These are phyloP conservation scores for Edolisoma coerulescens DNA, from an alignment of 2,113 vertebrate genomes.

Conservation along the genomic window DNA sequence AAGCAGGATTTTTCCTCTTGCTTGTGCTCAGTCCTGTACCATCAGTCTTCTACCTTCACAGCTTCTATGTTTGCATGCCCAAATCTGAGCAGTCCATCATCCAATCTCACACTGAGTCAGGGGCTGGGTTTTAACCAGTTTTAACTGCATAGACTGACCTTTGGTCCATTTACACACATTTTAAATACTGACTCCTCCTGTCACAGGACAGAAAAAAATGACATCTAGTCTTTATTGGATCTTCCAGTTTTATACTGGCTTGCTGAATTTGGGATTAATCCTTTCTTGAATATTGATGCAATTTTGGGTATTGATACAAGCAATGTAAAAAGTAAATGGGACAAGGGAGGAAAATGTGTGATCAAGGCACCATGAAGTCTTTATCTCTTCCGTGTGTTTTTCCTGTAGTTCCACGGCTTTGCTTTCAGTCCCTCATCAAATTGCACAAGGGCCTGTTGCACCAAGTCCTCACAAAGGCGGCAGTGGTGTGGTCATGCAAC, in stretches of 20 bases:
- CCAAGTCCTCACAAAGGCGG: neutral
- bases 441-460: neutral
- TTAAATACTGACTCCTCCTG: neutral
- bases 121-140: neutral
- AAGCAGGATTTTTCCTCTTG: neutral
- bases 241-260: neutral
- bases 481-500: neutral
- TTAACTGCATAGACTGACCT: neutral
- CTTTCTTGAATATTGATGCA: neutral
- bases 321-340: neutral
- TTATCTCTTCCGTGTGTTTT: neutral
- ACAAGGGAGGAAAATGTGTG: neutral
- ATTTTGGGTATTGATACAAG: neutral
- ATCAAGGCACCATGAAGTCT: neutral
- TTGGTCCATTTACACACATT: neutral
- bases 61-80: neutral
- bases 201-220: neutral
- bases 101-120: neutral
- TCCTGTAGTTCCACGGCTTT: neutral
- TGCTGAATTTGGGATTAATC: neutral
- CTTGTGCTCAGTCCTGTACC: neutral
- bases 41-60: neutral
- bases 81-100: neutral
- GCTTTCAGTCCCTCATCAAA: neutral
- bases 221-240: neutral